Percentiles rank a stretch among this genome's conserved stretches.
phyloP scores from a whole-genome alignment of 1,140 invertebrate species.

The Platorchestia sp. region DNA sequence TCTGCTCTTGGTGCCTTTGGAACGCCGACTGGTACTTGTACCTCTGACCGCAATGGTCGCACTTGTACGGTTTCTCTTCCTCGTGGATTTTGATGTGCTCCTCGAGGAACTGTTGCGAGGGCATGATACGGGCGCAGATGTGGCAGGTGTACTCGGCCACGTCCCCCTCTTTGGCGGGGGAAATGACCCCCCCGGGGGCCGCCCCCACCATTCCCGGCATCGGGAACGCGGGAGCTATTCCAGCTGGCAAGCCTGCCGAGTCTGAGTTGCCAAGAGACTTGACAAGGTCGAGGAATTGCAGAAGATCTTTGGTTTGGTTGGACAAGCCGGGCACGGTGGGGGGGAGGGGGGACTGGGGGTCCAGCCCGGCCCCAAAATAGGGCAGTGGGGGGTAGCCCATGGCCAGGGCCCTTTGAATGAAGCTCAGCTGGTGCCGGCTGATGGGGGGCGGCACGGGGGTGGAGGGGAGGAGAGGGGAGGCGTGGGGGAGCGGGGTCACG shows the following conservation, averaged over 20 bases:
- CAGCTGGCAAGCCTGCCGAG: constrained; percentile 56
- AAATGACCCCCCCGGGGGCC: constrained; percentile 50
- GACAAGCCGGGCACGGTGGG: constrained; percentile 59
- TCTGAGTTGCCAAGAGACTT: constrained; percentile 59
- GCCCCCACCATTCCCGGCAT: constrained; percentile 57
- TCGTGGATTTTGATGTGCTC: constrained; percentile 67
- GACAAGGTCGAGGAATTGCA: constrained; percentile 64
- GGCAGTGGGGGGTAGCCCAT: constrained; percentile 63
- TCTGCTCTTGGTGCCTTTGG: constrained; percentile 89
- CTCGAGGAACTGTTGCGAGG: constrained; percentile 65
- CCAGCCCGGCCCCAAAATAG: constrained; percentile 62
- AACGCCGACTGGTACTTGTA: constrained; percentile 90
- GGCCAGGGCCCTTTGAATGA: constrained; percentile 65
- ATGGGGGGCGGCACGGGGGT: constrained; percentile 51
- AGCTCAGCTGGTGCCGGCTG: constrained; percentile 61
- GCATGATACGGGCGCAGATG: constrained; percentile 67
- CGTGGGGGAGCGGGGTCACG: constrained; percentile 50
- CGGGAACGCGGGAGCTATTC: constrained; percentile 57
- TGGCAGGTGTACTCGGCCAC: constrained; percentile 60
- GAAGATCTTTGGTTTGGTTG: constrained; percentile 62
- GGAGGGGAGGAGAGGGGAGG: constrained; percentile 12
- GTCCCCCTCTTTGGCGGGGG: constrained; percentile 54
- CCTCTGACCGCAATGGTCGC: constrained; percentile 88
- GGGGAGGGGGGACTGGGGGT: constrained; percentile 48
- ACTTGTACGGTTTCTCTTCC: constrained; percentile 88